A percentile compares a stretch with the other conserved stretches of the same genome.
Evolutionary conservation across 2,888 invertebrate genomes (phyloP).

Genomic region (Ariolimax columbianus): DNA sequence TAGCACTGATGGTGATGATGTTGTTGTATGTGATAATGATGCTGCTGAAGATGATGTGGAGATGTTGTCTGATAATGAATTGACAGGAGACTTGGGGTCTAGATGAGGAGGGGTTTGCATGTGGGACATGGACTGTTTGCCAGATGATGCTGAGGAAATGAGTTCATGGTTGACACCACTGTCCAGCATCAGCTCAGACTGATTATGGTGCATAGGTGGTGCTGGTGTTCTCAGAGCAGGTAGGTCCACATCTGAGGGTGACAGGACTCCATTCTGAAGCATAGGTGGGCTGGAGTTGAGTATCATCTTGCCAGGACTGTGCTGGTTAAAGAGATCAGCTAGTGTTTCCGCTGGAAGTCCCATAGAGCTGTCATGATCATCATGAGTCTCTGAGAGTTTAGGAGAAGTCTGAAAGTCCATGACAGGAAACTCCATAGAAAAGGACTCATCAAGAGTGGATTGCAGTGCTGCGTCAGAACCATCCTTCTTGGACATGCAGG

Average conservation of each 20-base stretch:
- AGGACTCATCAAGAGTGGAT: conserved; percentile 46
- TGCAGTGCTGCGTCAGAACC: conserved; percentile 21
- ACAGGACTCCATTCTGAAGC: conserved; percentile 46
- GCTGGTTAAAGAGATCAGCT: conserved; percentile 49
- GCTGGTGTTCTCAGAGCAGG: conserved; percentile 50
- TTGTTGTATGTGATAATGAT: conserved; percentile 20
- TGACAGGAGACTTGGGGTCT: conserved; percentile 38
- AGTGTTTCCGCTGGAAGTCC: conserved; percentile 46
- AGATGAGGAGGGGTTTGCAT: conserved; percentile 35
- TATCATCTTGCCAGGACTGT: conserved; percentile 49
- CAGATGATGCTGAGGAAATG: neutral
- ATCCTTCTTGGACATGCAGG: conserved; percentile 29
- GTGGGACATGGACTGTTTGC: conserved; percentile 15
- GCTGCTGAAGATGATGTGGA: conserved; percentile 35
- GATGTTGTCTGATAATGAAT: neutral
- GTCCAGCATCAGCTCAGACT: conserved; percentile 37
- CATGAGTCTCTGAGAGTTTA: conserved; percentile 44
- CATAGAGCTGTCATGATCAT: conserved; percentile 43
- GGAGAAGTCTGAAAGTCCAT: conserved; percentile 51
- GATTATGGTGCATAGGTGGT: conserved; percentile 34
- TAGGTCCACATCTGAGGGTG: conserved; percentile 51
- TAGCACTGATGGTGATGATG: conserved; percentile 16
- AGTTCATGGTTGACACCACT: conserved; percentile 25
- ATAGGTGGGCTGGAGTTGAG: conserved; percentile 42
- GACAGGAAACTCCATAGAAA: conserved; percentile 48